Evolutionary conservation across 1,140 invertebrate genomes (phyloP), one percentile per base, ranked within the genome.

Genomic region (Drosophila equinoxialis): DNA sequence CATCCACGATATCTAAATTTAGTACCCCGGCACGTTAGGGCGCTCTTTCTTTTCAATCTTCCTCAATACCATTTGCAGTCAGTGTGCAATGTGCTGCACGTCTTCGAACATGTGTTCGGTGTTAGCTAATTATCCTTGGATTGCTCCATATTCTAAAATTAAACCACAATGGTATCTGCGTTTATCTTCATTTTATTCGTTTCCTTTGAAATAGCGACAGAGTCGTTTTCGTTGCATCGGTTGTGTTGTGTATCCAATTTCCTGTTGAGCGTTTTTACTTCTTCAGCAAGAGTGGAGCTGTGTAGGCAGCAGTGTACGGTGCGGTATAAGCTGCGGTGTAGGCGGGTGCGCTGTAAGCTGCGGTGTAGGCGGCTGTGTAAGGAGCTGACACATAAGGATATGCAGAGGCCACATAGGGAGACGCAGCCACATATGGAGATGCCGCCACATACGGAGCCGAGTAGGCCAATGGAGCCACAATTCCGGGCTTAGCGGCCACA

Each of bases 401-500:
- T 7, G 78, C 70, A 48, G 45, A 20, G 30, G 69, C 79, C 33
- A 77, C 71, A n/a, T 79, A 85, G 13, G 86, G 84, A 2, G 83
- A 76, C 33, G 74, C 76, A 59, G 81, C 82, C 17, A 72, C 65
- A 17, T 81, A 76, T 0, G 73, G 81, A 3, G 80, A 71, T 35
- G 77, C 80, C 6, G 65, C 65, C 30, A 77, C 68, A 35, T 83
- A 78, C 11, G 71, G 79, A 2, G 81, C 39, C 3, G 77, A 73
- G 71, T 91, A 91, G 59, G 90, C 90, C 67, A 91, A 48, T 39
- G 90, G 90, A 57, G 90, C 79, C 60, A 91, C 90, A 26, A 92
- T 59, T 30, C 90, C 89, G 13, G 91, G 91, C 70, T 92, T 92
- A 67, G 84, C 84, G 14, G 84, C 74, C 7, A 70, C 80, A 51